phyloP scores from a whole-genome alignment of 2,797 vertebrate species.

The Sebastes glaucus region DNA sequence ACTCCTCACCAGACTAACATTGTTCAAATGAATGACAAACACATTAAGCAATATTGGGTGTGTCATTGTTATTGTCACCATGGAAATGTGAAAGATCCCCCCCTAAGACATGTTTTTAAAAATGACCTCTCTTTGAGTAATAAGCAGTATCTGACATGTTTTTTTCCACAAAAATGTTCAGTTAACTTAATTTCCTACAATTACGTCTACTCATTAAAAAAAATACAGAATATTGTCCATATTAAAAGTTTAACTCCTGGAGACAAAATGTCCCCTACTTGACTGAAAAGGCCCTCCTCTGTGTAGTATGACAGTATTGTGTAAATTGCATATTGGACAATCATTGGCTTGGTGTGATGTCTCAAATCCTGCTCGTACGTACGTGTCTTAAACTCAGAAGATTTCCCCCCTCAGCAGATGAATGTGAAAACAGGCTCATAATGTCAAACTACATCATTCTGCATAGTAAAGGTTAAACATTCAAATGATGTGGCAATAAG shows the following conservation, averaged over 20 bases:
- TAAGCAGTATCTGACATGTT: not conserved
- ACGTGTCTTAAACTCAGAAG: not conserved
- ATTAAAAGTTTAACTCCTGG: not conserved
- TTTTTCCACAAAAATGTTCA: not conserved
- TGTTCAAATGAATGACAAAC: not conserved
- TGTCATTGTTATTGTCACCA: slow-evolving; percentile 13
- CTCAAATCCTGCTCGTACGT: not conserved
- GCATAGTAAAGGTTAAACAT: not conserved
- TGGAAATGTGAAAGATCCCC: not conserved
- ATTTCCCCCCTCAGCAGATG: not conserved
- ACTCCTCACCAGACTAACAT: not conserved
- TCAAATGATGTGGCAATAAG: not conserved
- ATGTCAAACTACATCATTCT: not conserved
- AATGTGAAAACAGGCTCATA: not conserved
- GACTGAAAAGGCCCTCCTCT: not conserved
- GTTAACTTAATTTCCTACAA: not conserved
- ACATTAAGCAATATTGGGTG: slow-evolving; percentile 13
- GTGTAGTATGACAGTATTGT: not conserved
- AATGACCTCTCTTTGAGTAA: not conserved
- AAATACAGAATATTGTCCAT: not conserved
- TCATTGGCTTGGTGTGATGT: not conserved
- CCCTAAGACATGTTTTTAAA: not conserved
- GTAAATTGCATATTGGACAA: not conserved
- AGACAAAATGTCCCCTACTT: not conserved
- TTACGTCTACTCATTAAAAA: not conserved